These are phyloP conservation scores for Strix uralensis DNA, from an alignment of 2,113 vertebrate species.

Conservation along the genomic window DNA sequence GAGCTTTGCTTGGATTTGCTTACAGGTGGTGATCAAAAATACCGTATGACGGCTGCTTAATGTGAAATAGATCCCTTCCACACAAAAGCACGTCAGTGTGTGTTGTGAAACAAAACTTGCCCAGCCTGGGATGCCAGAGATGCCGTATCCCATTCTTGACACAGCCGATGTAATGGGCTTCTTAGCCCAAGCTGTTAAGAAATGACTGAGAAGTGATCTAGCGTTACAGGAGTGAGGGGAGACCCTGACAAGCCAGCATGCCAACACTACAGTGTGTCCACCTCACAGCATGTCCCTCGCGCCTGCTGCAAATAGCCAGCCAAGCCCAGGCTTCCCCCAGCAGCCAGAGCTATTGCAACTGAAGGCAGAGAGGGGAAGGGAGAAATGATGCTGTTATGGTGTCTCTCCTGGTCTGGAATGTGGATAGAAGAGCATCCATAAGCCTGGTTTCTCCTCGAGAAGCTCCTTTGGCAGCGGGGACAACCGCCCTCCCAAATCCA, in stretches of 20 bases:
- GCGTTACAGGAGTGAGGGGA: not conserved
- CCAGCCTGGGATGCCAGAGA: conserved; percentile 53
- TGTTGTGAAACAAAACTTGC: conserved; percentile 36
- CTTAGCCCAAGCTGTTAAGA: not conserved
- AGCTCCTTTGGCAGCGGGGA: not conserved
- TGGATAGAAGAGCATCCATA: rapidly evolving
- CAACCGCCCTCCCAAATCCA: not conserved
- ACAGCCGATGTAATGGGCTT: not conserved
- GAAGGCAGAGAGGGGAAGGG: not conserved
- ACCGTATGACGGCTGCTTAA: not conserved
- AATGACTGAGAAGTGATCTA: not conserved
- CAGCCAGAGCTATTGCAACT: not conserved
- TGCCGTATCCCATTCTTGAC: not conserved
- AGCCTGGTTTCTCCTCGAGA: not conserved
- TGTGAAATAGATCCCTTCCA: conserved; percentile 39
- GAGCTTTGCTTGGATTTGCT: conserved; percentile 38
- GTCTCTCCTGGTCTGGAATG: not conserved
- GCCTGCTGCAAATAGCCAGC: not conserved
- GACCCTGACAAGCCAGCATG: not conserved
- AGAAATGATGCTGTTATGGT: not conserved
- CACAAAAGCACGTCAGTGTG: conserved; percentile 17
- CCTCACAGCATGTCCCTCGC: not conserved
- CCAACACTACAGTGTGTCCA: not conserved
- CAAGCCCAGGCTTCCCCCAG: not conserved
- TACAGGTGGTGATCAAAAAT: conserved; percentile 46